phyloP scores from a whole-genome alignment of 2,113 vertebrate genomes.

The Cettia cetti region DNA sequence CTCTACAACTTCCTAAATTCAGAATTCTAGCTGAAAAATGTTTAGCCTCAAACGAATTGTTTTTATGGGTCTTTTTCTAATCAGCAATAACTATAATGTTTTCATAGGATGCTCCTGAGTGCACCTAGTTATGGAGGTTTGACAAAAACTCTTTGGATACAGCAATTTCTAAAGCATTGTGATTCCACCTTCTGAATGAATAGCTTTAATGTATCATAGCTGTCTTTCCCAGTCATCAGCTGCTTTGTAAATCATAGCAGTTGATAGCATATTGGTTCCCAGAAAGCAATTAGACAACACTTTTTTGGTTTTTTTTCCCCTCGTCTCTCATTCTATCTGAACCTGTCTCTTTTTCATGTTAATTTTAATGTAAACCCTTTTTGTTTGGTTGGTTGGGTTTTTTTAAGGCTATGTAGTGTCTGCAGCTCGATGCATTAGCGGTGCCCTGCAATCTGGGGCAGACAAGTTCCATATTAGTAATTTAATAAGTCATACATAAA shows the following conservation, averaged over 20 bases:
- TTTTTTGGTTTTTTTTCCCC: neutral
- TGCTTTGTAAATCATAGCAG: neutral
- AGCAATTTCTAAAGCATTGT: neutral
- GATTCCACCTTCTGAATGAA: neutral
- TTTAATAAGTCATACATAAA: conserved; percentile 43
- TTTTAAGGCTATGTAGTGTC: neutral
- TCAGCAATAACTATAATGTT: neutral
- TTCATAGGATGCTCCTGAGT: neutral
- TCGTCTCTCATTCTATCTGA: neutral
- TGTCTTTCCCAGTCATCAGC: neutral
- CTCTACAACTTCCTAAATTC: neutral
- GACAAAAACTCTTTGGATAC: neutral
- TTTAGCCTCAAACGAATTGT: neutral
- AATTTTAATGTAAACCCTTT: neutral
- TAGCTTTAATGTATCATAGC: neutral
- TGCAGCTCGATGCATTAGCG: neutral
- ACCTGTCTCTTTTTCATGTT: neutral
- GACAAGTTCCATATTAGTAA: conserved; percentile 32
- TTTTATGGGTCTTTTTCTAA: neutral
- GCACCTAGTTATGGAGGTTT: neutral
- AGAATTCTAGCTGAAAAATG: neutral
- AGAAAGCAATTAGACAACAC: neutral
- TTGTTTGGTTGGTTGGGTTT: neutral
- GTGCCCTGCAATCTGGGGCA: conserved; percentile 1
- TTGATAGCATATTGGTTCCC: neutral